Conservation (phyloP, 2,113 vertebrate species). For the Dipodomys ordii region DNA sequence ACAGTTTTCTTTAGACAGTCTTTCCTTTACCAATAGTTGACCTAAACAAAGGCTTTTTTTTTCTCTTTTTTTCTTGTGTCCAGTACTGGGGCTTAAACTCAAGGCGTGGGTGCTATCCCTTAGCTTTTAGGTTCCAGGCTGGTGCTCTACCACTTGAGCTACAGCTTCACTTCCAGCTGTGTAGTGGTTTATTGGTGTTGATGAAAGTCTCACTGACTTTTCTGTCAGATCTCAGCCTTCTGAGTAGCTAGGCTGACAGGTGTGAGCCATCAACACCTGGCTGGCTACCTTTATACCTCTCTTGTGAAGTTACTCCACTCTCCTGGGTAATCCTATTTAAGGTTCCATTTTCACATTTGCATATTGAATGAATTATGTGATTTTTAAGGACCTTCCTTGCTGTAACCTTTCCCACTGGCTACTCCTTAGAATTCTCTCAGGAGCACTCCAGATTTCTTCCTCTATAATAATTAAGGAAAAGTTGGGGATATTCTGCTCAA, state of each 20-base stretch:
- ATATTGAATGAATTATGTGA: background rate
- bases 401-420: background rate
- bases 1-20: background rate
- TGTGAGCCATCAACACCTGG: no score
- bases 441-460: background rate
- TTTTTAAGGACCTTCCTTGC: background rate
- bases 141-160: no score
- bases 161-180: no score
- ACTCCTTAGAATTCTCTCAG: background rate
- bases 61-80: no score
- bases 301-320: background rate
- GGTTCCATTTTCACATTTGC: background rate
- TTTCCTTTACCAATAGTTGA: constrained; percentile 13
- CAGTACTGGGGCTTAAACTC: no score
- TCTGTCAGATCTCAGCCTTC: no score
- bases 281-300: background rate
- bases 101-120: no score
- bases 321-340: background rate
- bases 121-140: no score
- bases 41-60: background rate
- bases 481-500: background rate
- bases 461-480: background rate
- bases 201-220: no score
- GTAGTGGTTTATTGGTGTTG: no score
- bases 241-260: no score